phyloP scores from a whole-genome alignment of 2,888 invertebrate genomes.

The Drosophila kuntzei region DNA sequence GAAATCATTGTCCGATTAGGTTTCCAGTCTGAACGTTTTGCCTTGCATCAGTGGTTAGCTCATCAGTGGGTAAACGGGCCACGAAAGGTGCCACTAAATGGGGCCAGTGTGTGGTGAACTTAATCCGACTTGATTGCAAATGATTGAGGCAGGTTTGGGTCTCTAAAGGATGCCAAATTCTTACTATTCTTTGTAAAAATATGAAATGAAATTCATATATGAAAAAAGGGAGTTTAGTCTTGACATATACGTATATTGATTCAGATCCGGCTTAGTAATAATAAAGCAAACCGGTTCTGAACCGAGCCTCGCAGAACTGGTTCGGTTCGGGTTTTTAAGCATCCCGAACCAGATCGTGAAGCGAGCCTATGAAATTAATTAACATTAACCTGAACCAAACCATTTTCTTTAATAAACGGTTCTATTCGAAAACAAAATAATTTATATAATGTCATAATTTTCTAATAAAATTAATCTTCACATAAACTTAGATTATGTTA shows the following conservation, averaged over 20 bases:
- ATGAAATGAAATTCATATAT: neutral
- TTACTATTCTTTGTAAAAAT: neutral
- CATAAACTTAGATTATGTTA: no score
- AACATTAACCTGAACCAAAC: no score
- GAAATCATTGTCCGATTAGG: slow-evolving; percentile 49
- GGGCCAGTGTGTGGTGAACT: slow-evolving; percentile 47
- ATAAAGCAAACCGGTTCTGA: no score
- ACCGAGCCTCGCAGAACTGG: no score
- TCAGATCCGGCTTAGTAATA: no score
- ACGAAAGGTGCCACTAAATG: slow-evolving; percentile 35
- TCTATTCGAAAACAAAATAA: no score
- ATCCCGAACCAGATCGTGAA: no score
- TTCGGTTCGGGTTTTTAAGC: no score
- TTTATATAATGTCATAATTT: no score
- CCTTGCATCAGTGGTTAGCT: slow-evolving; percentile 24
- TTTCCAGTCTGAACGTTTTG: slow-evolving; percentile 27
- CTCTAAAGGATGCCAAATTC: neutral
- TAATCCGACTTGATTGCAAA: slow-evolving; percentile 52
- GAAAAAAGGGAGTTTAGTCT: neutral
- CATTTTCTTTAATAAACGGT: no score
- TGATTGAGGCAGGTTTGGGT: slow-evolving; percentile 18
- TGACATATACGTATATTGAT: neutral
- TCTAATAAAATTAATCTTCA: no score
- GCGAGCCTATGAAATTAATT: no score
- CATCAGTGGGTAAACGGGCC: slow-evolving; percentile 37